Base-by-base conservation (phyloP, 2,888 invertebrate genomes). In the Meteorus cinctellus region DNA sequence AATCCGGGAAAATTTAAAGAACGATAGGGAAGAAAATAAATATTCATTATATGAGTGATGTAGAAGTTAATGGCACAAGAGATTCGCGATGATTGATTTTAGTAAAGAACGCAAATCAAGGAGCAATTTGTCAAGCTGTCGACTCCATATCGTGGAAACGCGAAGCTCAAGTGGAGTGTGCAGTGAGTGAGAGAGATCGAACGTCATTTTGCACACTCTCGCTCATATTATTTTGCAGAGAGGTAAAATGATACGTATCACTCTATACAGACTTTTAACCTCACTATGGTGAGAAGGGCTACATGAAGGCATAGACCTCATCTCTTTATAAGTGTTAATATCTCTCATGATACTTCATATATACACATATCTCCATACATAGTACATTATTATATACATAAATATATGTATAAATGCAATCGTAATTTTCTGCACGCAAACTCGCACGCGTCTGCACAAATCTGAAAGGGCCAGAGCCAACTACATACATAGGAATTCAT, bases 71-170 rank as follows among this genome's bases (percentile, higher is more conserved):
- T 51, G 55, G 31, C 45, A n/a, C n/a, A 48, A 27, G 48, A 70
- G 62, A 55, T 77, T 73, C 65, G 60, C 67, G 80, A 81, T 81
- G 89, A 89, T 89, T 89, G 88, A 89, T 89, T 89, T 86, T 84
- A 86, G 87, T 84, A 55, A 89, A 89, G 88, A 89, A 86, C 86
- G 88, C 86, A 87, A 88, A 89, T 88, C 87, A 86, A 85, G 82
- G 84, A 83, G 87, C 84, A 87, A 89, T 89, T 89, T 89, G 89
- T 89, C 88, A 89, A 88, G 83, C 88, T 89, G 89, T 89, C 89
- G 86, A 81, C 89, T 86, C 85, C 69, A 77, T 41, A 41, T 76
- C 78, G 77, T 78, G 79, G 78, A 78, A 79, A 80, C 72, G 80
- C 36, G 31, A 69, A 10, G 68, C 55, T 55, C 19, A 55, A 24